These are phyloP conservation scores for Cryptus armator DNA, from an alignment of 2,888 invertebrate genomes.

Conservation along the genomic window DNA sequence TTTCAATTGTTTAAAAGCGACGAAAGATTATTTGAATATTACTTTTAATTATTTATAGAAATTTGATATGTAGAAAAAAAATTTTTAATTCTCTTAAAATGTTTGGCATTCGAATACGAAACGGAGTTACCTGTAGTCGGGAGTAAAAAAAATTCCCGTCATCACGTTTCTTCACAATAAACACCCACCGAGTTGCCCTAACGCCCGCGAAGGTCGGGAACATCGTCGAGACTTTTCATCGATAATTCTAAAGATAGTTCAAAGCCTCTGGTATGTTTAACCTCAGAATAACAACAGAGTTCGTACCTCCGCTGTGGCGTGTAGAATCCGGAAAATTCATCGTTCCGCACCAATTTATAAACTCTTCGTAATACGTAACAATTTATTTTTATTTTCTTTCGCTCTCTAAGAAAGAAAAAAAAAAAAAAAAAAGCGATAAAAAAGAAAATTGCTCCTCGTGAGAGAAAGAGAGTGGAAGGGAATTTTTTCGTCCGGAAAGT, in stretches of 20 bases:
- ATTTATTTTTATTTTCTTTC: conserved; percentile 43
- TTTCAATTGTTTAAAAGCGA: too few relatives aligned
- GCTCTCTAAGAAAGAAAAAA: conserved; percentile 20
- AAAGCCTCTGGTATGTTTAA: conserved; percentile 33
- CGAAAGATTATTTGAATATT: too few relatives aligned
- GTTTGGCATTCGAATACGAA: not conserved
- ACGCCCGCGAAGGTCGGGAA: conserved; percentile 49
- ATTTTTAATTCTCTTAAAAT: too few relatives aligned
- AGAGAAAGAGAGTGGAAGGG: not conserved
- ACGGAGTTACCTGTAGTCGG: not conserved
- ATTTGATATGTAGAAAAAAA: too few relatives aligned
- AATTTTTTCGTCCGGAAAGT: conserved; percentile 23
- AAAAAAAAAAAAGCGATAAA: conserved; percentile 1
- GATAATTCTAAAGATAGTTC: conserved; percentile 66
- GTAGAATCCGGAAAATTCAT: conserved; percentile 36
- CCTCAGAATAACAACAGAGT: not conserved
- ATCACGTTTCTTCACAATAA: not conserved
- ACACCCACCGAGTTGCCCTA: not conserved
- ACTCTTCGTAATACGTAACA: conserved; percentile 19
- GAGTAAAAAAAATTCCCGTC: not conserved
- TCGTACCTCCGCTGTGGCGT: not conserved
- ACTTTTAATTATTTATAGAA: too few relatives aligned
- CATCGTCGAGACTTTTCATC: conserved; percentile 46
- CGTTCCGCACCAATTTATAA: conserved; percentile 55
- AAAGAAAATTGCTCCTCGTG: not conserved